Evolutionary conservation across 2,797 vertebrate genomes (phyloP), one percentile per base, ranked within the genome.

Genomic region (Prunella strophiata): DNA sequence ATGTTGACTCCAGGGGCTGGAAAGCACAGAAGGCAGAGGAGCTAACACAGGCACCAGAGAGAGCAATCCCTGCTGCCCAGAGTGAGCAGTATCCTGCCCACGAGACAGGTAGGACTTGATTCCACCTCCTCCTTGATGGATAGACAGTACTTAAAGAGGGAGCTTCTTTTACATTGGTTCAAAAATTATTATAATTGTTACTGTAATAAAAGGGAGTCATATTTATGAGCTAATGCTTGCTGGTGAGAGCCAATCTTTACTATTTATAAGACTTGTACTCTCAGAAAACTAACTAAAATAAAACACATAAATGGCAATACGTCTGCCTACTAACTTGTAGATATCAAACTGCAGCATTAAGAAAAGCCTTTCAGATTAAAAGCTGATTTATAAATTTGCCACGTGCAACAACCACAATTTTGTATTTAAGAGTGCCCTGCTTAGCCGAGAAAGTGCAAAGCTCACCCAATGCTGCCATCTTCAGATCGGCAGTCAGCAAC

Each of bases 381-480:
- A 88, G 27, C 73, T 85, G 71, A 89, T 95, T 80, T 82, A 94
- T 94, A 87, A 45, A 94, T 94, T 89, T 30, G 38, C 82, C 16
- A n/a, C 26, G 65, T 32, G 74, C 40, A 48, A 21, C 8, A 89
- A 73, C 79, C 55, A 30, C 26, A 22, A 13, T 51, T 58, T 59
- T 57, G n/a, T 25, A 18, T 13, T 78, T 61, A 40, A 62, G 77
- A 82, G n/a, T 62, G 21, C 36, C 55, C 85, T 47, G 23, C 47
- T 48, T n/a, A 25, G 59, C 74, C 32, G 54, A 88, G 80, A 71
- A 92, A 91, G 93, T 18, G 48, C 52, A 38, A 96, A 97, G 95
- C 91, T 91, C 96, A 63, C 97, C 88, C 98, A 98, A 98, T 97
- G 97, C 98, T 98, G 98, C 98, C 98, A 98, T 96, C 98, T 98